phyloP scores from a whole-genome alignment of 1,140 invertebrate genomes.

The Bombus vancouverensis region DNA sequence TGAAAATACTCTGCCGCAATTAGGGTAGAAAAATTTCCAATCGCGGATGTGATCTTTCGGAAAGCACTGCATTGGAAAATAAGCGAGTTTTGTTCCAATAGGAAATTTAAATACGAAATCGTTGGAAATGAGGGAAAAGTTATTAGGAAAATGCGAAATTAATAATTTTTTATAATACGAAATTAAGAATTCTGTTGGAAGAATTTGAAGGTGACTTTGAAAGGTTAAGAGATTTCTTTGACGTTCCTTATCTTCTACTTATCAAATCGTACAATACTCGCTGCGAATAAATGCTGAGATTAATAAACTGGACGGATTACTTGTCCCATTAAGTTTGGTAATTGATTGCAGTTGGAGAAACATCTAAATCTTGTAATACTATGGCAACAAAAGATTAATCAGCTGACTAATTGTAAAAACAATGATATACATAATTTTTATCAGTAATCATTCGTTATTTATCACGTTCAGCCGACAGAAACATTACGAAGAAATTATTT shows the following conservation, averaged over 20 bases:
- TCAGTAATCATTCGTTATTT: background rate
- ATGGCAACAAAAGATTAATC: background rate
- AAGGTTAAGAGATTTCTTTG: background rate
- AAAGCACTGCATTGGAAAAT: too few species aligned
- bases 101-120: background rate
- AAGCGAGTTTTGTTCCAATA: too few species aligned
- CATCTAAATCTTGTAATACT: background rate
- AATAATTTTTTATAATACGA: too few species aligned
- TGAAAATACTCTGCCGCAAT: too few species aligned
- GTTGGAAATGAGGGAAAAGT: too few species aligned
- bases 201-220: background rate
- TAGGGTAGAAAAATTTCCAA: too few species aligned
- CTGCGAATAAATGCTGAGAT: background rate
- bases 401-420: background rate
- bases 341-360: background rate
- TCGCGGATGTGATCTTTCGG: too few species aligned
- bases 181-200: background rate
- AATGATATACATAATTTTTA: background rate
- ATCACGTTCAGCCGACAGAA: background rate
- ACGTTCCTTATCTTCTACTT: background rate
- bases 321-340: background rate
- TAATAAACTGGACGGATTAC: background rate
- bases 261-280: background rate
- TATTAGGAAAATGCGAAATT: background rate
- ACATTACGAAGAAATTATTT: background rate